Conservation (phyloP, 1,140 invertebrate species). For the Idris sp. region DNA sequence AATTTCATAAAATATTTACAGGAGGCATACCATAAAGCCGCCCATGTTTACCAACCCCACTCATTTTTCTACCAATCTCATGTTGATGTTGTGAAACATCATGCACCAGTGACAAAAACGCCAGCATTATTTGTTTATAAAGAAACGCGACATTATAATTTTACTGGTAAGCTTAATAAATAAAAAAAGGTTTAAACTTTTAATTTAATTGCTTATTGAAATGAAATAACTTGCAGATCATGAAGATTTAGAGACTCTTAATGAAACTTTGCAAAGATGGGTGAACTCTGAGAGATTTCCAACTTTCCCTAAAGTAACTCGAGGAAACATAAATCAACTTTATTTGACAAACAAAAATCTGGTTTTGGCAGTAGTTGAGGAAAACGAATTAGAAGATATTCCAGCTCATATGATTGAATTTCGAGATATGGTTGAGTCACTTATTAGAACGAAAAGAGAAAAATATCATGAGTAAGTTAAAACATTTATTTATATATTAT, state of each 20-base stretch:
- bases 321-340: constrained; percentile 89
- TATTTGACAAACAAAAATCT: constrained; percentile 91
- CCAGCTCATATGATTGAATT: constrained; percentile 90
- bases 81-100: constrained; percentile 82
- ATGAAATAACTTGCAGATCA: constrained; percentile 74
- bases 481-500: not conserved
- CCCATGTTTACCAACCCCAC: constrained; percentile 88
- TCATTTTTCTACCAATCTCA: constrained; percentile 91
- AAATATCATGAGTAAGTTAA: constrained; percentile 85
- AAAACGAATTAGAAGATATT: constrained; percentile 91
- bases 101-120: constrained; percentile 82
- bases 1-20: too few relatives aligned
- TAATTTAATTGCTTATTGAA: constrained; percentile 5
- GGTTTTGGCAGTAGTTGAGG: constrained; percentile 91
- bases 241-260: constrained; percentile 79
- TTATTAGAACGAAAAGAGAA: constrained; percentile 87
- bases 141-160: constrained; percentile 85
- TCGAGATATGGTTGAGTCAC: constrained; percentile 89
- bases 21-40: constrained; percentile 85
- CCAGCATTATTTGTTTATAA: constrained; percentile 91
- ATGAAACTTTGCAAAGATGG: constrained; percentile 88
- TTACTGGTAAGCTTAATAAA: constrained; percentile 79
- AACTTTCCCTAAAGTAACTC: constrained; percentile 91
- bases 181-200: not conserved
- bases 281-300: constrained; percentile 93